A percentile compares a stretch with the other conserved stretches of the same genome.
These are phyloP conservation scores for Episyrphus balteatus DNA, from an alignment of 1,140 invertebrate species.

Conservation along the genomic window DNA sequence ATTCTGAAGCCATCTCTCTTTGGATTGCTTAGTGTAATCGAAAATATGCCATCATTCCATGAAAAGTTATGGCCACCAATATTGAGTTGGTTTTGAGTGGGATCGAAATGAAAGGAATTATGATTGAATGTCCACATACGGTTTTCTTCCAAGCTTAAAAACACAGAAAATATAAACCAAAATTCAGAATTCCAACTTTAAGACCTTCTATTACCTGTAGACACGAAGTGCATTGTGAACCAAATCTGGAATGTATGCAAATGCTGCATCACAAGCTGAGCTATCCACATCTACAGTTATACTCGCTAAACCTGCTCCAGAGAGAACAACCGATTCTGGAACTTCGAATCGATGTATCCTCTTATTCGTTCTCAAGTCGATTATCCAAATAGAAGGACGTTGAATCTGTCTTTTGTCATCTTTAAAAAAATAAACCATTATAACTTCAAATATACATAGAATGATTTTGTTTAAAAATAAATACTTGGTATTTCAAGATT, in stretches of 20 bases:
- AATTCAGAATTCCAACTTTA: too few species aligned
- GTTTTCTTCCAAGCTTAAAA: constrained; percentile 41
- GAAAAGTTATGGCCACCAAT: constrained; percentile 53
- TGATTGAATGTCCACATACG: constrained; percentile 58
- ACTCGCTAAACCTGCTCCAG: constrained; percentile 45
- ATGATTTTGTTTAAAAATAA: not conserved
- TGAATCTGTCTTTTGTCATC: constrained; percentile 45
- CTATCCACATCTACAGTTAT: constrained; percentile 51
- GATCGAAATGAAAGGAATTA: constrained; percentile 63
- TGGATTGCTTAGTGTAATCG: constrained; percentile 47
- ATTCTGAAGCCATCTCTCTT: constrained; percentile 42
- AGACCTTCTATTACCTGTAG: too few species aligned
- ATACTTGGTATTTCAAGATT: constrained; percentile 30
- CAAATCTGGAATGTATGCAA: constrained; percentile 61
- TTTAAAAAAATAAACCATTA: constrained; percentile 17
- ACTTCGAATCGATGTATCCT: constrained; percentile 25
- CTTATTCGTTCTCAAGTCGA: constrained; percentile 49
- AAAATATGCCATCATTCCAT: constrained; percentile 65
- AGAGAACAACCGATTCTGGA: constrained; percentile 23
- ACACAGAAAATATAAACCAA: not conserved
- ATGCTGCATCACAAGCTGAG: constrained; percentile 49
- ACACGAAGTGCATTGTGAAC: constrained; percentile 55
- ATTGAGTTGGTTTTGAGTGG: constrained; percentile 52
- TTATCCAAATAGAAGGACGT: constrained; percentile 50
- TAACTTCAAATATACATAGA: too few species aligned